Percentiles rank a stretch among this genome's conserved stretches.
phyloP scores from a whole-genome alignment of 2,888 invertebrate species.

The Caenorhabditis wallacei region DNA sequence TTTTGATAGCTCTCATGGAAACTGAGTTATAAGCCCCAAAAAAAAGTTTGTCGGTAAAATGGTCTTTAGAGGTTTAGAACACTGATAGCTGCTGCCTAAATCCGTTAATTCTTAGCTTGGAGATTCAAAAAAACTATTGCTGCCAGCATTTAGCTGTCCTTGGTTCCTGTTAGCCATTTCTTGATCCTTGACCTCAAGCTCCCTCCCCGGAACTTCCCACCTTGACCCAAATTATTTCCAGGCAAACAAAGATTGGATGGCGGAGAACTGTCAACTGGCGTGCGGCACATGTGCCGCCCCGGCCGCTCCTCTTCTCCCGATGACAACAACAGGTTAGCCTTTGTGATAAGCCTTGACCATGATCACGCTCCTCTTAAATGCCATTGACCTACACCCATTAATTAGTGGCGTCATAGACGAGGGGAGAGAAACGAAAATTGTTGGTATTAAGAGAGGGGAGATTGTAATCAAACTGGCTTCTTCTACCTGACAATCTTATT shows the following conservation, averaged over 20 bases:
- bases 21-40: no score
- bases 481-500: slow-evolving; percentile 17
- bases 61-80: no score
- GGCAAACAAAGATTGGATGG: slow-evolving; percentile 80
- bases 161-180: no score
- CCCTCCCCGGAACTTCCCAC: no score
- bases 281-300: slow-evolving; percentile 77
- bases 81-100: no score
- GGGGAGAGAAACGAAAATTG: slow-evolving; percentile 38
- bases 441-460: slow-evolving; percentile 25
- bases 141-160: no score
- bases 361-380: slow-evolving; percentile 15
- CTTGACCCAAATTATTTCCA: slow-evolving; percentile 46
- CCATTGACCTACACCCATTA: slow-evolving; percentile 34
- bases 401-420: no score
- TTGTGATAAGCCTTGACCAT: slow-evolving; percentile 30
- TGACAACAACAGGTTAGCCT: slow-evolving; percentile 52
- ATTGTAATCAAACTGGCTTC: slow-evolving; percentile 38
- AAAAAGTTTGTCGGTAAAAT: no score
- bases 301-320: slow-evolving; percentile 64
- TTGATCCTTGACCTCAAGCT: no score
- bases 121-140: no score
- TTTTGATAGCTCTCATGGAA: no score
- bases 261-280: slow-evolving; percentile 77
- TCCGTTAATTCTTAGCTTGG: no score